Evolutionary conservation across 1,140 invertebrate species (phyloP), one percentile per base, ranked within the genome.

Genomic region (Steinernema khuongi): DNA sequence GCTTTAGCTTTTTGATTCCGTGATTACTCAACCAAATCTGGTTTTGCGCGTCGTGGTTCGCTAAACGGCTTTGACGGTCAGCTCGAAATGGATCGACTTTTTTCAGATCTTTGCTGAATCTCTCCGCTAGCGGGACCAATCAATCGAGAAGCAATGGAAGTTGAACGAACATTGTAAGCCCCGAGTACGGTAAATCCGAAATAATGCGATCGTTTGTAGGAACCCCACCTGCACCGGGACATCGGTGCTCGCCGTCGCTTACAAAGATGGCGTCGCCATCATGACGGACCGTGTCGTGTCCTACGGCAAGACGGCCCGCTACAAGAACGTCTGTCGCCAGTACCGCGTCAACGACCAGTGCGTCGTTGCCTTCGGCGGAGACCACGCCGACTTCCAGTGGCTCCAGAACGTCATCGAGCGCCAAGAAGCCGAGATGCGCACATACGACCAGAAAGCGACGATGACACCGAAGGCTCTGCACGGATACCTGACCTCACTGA

Each of bases 381-480:
- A 84, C 73, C 78, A 81, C 72, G 83, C 83, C 17, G 83, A 84
- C 67, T 84, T 84, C 70, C 83, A 84, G 68, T 85, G 76, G 75
- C 74, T 84, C 31, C 84, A 84, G 70, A 84, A 84, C 73, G 75
- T 85, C 17, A 79, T 84, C 29, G 81, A 84, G 43, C 77, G 83
- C 11, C 74, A 75, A 41, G 81, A 83, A 41, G 36, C 33, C 31
- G 71, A 82, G 31, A 72, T 71, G 68, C 0, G 43, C 29, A 50
- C 74, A 31, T 75, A 75, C 31, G 31, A 78, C 43, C 30, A 26
- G 31, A 60, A 67, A n/a, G 30, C 73, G 7, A 33, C 75, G n/a
- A 69, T 81, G 17, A 81, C 80, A 18, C 82, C 83, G 14, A 80
- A 79, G 60, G 82, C 83, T 31, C 70, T 84, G 1, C 79, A 85